These are phyloP conservation scores for Anas platyrhynchos DNA, from an alignment of 2,113 vertebrate species.

Conservation along the genomic window DNA sequence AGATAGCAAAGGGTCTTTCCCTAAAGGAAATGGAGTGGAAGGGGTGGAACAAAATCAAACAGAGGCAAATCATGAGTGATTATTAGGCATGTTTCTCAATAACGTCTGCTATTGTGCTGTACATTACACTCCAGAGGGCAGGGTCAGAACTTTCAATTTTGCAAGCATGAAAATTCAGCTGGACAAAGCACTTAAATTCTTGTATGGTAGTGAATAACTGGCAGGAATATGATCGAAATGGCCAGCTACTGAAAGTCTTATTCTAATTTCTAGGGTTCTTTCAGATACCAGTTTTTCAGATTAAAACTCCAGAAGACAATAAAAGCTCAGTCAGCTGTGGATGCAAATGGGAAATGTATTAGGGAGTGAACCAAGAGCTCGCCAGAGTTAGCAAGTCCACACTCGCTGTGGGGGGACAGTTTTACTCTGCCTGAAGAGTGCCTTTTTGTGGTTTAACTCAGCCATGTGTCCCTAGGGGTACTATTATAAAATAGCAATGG, in stretches of 20 bases:
- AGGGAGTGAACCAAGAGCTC: conserved; percentile 48
- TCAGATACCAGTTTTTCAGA: conserved; percentile 1
- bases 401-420: conserved; percentile 60
- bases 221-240: neutral
- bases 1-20: conserved; percentile 4
- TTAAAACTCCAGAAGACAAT: conserved; percentile 21
- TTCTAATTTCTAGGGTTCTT: neutral
- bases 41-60: neutral
- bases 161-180: neutral
- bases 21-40: neutral
- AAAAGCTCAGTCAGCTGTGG: conserved; percentile 18
- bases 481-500: conserved; percentile 66
- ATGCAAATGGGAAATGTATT: conserved; percentile 23
- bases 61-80: neutral
- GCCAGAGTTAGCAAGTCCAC: conserved; percentile 70
- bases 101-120: neutral
- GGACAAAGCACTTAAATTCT: neutral
- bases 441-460: conserved; percentile 69
- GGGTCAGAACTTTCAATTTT: conserved; percentile 9
- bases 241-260: neutral
- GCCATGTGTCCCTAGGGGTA: conserved; percentile 55
- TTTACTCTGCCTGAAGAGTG: conserved; percentile 61
- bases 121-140: neutral
- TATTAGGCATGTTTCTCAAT: conserved; percentile 18
- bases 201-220: neutral